Percentiles rank a stretch among this genome's conserved stretches.
Conservation (phyloP, 2,113 vertebrate genomes). For the Pseudorasbora parva region DNA sequence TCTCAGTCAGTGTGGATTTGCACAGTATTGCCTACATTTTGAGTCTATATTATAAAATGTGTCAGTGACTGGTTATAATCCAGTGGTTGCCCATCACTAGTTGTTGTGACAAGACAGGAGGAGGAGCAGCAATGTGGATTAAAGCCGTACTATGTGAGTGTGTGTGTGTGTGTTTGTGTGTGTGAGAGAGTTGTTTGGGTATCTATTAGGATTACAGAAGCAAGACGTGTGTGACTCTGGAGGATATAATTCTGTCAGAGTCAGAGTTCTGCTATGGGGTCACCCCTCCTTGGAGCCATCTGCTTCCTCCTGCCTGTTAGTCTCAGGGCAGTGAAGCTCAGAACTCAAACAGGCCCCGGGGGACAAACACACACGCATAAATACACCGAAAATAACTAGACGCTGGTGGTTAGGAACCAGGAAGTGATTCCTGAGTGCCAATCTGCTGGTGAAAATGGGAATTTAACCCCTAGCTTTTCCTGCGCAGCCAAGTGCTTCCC, state of each 20-base stretch:
- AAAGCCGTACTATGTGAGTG: constrained; percentile 32
- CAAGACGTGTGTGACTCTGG: constrained; percentile 56
- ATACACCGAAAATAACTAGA: constrained; percentile 26
- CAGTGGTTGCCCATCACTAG: constrained; percentile 63
- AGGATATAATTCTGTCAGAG: constrained; percentile 44
- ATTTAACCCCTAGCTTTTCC: constrained; percentile 14
- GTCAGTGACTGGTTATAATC: constrained; percentile 10
- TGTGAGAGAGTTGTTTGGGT: constrained; percentile 19
- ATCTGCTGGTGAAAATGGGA: constrained; percentile 26
- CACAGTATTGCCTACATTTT: background rate
- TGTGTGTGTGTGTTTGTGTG: constrained; percentile 29
- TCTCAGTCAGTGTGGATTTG: background rate
- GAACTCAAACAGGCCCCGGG: constrained; percentile 31
- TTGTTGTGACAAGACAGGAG: constrained; percentile 63
- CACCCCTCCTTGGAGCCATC: constrained; percentile 42
- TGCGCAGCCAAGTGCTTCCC: background rate
- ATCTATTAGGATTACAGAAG: constrained; percentile 64
- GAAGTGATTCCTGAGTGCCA: constrained; percentile 29
- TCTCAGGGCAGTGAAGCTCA: constrained; percentile 42
- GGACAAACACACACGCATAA: background rate
- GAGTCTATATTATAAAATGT: background rate
- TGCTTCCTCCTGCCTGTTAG: constrained; percentile 45
- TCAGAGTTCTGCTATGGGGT: constrained; percentile 27
- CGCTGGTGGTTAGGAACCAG: background rate
- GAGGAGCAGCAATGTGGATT: constrained; percentile 56